Percentiles rank a stretch among this genome's conserved stretches.
These are phyloP conservation scores for Porphyrio hochstetteri DNA, from an alignment of 2,113 vertebrate species.

Conservation along the genomic window DNA sequence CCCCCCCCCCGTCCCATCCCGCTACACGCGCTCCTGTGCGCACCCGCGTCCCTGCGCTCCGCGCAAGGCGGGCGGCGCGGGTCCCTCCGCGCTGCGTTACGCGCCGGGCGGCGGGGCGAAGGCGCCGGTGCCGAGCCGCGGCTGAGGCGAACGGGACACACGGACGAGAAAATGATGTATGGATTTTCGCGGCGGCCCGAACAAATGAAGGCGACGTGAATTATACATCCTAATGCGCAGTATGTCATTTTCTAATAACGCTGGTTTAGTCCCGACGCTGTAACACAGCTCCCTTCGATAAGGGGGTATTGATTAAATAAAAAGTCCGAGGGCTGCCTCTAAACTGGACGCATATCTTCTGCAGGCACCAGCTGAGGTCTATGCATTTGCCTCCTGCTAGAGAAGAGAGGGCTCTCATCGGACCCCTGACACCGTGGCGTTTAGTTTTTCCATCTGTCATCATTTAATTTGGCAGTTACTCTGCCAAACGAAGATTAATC, in stretches of 20 bases:
- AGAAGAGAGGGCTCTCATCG: not conserved
- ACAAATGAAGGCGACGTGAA: slow-evolving; percentile 78
- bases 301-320: slow-evolving; percentile 67
- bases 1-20: too few species aligned
- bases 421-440: slow-evolving; percentile 3
- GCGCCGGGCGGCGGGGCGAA: slow-evolving; percentile 60
- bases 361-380: slow-evolving; percentile 6
- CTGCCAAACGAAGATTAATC: slow-evolving; percentile 13
- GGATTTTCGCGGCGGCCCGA: slow-evolving; percentile 74
- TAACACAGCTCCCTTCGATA: slow-evolving; percentile 43
- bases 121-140: slow-evolving; percentile 33
- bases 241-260: slow-evolving; percentile 80
- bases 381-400: slow-evolving; percentile 18
- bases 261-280: slow-evolving; percentile 40
- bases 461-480: slow-evolving; percentile 45
- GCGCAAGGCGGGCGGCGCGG: not conserved
- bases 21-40: not conserved
- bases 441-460: slow-evolving; percentile 51
- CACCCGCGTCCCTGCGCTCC: not conserved
- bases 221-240: slow-evolving; percentile 77
- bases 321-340: slow-evolving; percentile 34
- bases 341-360: not conserved
- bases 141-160: too few species aligned
- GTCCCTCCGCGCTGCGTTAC: slow-evolving; percentile 16
- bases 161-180: slow-evolving; percentile 76